Conservation (phyloP, 2,113 vertebrate species). For the Sorex fumeus region DNA sequence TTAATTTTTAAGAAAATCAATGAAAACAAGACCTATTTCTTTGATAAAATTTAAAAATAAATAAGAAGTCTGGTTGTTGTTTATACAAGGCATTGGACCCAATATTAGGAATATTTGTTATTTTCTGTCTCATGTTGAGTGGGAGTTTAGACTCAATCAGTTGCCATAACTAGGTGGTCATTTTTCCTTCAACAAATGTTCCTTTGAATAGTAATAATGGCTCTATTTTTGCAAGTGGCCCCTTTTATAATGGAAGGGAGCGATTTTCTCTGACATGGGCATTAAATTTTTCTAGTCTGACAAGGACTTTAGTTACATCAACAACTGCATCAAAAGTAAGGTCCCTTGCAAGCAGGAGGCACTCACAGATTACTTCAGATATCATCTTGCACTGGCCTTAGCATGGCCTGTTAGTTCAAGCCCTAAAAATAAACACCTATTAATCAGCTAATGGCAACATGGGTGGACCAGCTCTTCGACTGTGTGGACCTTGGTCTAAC, state of each 20-base stretch:
- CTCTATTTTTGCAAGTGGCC: not conserved
- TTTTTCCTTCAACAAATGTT: slow-evolving; percentile 33
- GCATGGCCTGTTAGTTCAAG: slow-evolving; percentile 88
- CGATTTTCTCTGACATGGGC: slow-evolving; percentile 71
- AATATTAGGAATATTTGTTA: slow-evolving; percentile 17
- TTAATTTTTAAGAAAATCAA: too few relatives aligned
- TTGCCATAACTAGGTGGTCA: slow-evolving; percentile 15
- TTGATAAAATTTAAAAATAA: not conserved
- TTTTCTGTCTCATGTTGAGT: not conserved
- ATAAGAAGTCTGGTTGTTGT: not conserved
- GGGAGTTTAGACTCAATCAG: slow-evolving; percentile 18
- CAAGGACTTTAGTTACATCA: slow-evolving; percentile 82
- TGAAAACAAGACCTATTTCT: too few relatives aligned
- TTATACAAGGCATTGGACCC: not conserved
- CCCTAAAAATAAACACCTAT: slow-evolving; percentile 93
- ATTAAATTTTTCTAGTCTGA: slow-evolving; percentile 80
- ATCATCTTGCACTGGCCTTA: slow-evolving; percentile 89
- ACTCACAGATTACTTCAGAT: slow-evolving; percentile 87
- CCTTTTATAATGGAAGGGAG: slow-evolving; percentile 57
- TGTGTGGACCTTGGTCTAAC: slow-evolving; percentile 84
- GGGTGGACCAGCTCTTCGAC: slow-evolving; percentile 86
- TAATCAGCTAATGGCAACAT: slow-evolving; percentile 90
- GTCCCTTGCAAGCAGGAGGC: slow-evolving; percentile 86
- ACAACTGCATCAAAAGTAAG: slow-evolving; percentile 78
- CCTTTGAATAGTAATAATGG: slow-evolving; percentile 41